Percentiles rank a stretch among this genome's conserved stretches.
Conservation (phyloP, 2,888 invertebrate genomes). For the Patella ulyssiponensis region DNA sequence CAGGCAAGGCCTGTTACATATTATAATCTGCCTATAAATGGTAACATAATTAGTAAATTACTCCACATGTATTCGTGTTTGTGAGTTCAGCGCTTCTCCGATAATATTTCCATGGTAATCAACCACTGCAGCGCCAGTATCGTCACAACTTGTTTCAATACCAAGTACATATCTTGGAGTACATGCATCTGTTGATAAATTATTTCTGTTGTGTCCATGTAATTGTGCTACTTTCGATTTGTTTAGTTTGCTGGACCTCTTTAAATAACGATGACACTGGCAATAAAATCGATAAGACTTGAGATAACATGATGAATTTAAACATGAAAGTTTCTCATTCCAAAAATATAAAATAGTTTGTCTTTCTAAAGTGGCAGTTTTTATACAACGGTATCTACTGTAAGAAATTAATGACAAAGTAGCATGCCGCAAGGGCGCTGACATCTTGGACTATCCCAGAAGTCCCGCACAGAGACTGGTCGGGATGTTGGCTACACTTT, state of each 20-base stretch:
- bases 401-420: not conserved
- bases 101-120: slow-evolving; percentile 81
- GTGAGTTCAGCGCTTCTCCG: slow-evolving; percentile 87
- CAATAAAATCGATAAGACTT: no score
- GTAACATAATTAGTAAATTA: slow-evolving; percentile 73
- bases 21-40: no score
- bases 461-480: slow-evolving; percentile 13
- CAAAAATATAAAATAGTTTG: no score
- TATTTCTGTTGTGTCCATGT: not conserved
- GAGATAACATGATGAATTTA: no score
- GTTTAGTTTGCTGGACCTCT: not conserved
- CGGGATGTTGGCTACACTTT: not conserved
- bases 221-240: not conserved
- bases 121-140: slow-evolving; percentile 93
- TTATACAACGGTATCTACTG: no score
- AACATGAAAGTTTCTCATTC: no score
- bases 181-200: no score
- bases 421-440: slow-evolving; percentile 59
- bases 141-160: slow-evolving; percentile 98
- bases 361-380: no score
- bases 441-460: slow-evolving; percentile 54
- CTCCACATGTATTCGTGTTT: slow-evolving; percentile 80
- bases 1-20: no score
- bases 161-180: slow-evolving; percentile 78
- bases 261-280: no score